Evolutionary conservation across 2,888 invertebrate genomes (phyloP), one percentile per base, ranked within the genome.

Genomic region (Trissoscelio sp.): DNA sequence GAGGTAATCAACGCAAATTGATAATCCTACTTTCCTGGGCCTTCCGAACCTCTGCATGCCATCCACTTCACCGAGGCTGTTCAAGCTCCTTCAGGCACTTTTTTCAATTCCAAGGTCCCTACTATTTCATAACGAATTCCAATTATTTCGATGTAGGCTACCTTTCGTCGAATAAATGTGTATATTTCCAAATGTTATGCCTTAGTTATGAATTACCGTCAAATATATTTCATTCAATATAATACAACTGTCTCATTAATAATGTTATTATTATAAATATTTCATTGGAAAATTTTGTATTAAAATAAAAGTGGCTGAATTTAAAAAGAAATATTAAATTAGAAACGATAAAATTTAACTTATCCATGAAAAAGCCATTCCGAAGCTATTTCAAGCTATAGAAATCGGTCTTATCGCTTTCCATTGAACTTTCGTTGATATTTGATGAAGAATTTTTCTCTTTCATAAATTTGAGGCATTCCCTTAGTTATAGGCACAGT

Each of bases 1-100:
- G 86, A 87, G 87, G 88, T 88, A 88, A 89, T 89, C 88, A 88
- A 88, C 87, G 88, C 88, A 88, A 88, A 89, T 88, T 89, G 88
- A 88, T 88, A 88, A 89, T 88, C 87, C 88, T 87, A 87, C 88
- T 89, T 88, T 86, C 84, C 79, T 79, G 83, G 66, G 73, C 79
- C 79, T 81, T 78, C 57, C 70, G 66, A 79, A 79, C 72, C 69
- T 78, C 83, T 62, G 75, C 73, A 55, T 62, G 66, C 75, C 57
- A 74, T 79, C 75, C 78, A 81, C 73, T 79, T 51, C 79, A 55
- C n/a, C 48, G 62, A 73, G 53, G 31, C 67, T 72, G 34, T 31
- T 66, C 20, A 34, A 82, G 72, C 55, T 82, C 74, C 62, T 72
- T 72, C 72, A 44, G 34, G 16, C 75, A 31, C 28, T 75, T 74